Evolutionary conservation across 2,113 vertebrate genomes (phyloP).

Genomic region (Pygoscelis adeliae): DNA sequence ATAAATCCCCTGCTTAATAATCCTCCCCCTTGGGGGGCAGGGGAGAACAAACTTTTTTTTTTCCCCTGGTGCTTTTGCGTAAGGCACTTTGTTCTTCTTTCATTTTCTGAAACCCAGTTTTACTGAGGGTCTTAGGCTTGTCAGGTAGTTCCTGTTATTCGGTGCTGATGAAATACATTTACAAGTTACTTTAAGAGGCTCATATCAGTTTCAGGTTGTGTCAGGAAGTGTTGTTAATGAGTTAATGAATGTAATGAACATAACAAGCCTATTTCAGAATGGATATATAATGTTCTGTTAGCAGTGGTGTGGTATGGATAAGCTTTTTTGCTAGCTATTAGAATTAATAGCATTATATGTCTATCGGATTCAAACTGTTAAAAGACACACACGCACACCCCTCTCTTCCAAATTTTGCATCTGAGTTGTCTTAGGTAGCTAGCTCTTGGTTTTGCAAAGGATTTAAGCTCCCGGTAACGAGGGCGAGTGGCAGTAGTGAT

Average conservation of each 20-base stretch:
- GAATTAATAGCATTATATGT: not conserved
- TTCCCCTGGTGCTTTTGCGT: not conserved
- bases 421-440: no score
- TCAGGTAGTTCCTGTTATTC: not conserved
- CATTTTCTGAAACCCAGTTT: not conserved
- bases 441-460: not conserved
- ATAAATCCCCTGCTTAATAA: not conserved
- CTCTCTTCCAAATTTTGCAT: not conserved
- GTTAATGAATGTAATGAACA: not conserved
- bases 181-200: not conserved
- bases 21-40: not conserved
- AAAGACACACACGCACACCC: no score
- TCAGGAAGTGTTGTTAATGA: not conserved
- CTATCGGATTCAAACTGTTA: not conserved
- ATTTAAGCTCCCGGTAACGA: fast-evolving
- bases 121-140: not conserved
- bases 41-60: not conserved
- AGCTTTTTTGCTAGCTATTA: not conserved
- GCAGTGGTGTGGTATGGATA: not conserved
- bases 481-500: no score
- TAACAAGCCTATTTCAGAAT: not conserved
- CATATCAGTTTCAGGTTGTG: not conserved
- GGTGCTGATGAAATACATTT: not conserved
- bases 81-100: not conserved
- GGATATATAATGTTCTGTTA: not conserved